phyloP scores from a whole-genome alignment of 2,113 vertebrate species.

The Vidua macroura region DNA sequence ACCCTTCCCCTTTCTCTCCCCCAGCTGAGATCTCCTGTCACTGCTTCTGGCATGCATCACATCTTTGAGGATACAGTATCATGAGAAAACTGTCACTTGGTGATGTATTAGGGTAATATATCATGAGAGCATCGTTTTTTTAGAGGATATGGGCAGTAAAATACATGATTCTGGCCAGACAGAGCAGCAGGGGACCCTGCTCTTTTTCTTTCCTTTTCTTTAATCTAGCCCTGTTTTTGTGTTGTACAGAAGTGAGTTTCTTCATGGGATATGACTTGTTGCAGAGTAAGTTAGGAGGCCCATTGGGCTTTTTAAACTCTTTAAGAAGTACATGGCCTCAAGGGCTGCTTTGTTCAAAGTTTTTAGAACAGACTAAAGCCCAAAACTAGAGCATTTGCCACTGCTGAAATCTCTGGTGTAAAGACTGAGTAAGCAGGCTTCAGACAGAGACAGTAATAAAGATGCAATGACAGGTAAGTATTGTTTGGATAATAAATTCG shows the following conservation, averaged over 20 bases:
- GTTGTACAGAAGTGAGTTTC: slow-evolving; percentile 77
- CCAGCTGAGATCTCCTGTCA: slow-evolving; percentile 49
- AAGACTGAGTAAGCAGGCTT: slow-evolving; percentile 32
- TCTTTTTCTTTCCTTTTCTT: slow-evolving; percentile 71
- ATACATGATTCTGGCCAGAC: slow-evolving; percentile 76
- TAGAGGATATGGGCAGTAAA: slow-evolving; percentile 71
- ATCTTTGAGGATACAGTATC: slow-evolving; percentile 69
- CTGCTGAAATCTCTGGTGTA: slow-evolving; percentile 47
- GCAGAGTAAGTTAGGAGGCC: slow-evolving; percentile 77
- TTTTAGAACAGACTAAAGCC: slow-evolving; percentile 27
- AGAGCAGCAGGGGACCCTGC: slow-evolving; percentile 68
- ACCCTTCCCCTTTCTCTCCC: background rate
- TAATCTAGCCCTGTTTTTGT: slow-evolving; percentile 74
- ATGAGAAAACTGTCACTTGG: slow-evolving; percentile 70
- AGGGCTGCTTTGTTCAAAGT: slow-evolving; percentile 76
- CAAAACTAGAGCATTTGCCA: slow-evolving; percentile 29
- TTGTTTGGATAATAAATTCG: slow-evolving; percentile 20
- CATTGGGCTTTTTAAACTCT: slow-evolving; percentile 76
- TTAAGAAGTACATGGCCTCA: slow-evolving; percentile 71
- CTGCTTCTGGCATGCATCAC: slow-evolving; percentile 66
- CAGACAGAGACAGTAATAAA: slow-evolving; percentile 49
- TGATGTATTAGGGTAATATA: slow-evolving; percentile 74
- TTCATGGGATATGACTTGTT: slow-evolving; percentile 84
- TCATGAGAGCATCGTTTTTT: slow-evolving; percentile 73
- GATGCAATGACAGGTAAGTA: background rate